Evolutionary conservation across 2,113 vertebrate species (phyloP).

Genomic region (Motacilla alba): DNA sequence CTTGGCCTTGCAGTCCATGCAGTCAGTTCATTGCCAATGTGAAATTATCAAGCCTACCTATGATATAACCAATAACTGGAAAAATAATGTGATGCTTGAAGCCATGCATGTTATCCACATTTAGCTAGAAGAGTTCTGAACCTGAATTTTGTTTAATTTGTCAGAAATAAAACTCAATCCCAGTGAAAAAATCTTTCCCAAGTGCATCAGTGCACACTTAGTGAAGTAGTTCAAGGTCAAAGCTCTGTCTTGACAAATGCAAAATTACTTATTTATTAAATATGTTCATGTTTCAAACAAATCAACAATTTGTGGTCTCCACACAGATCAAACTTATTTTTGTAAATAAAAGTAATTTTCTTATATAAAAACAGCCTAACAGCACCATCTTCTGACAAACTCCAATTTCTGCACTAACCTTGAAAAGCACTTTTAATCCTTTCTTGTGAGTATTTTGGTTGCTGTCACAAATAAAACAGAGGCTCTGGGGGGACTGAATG

Average conservation of each 20-base stretch:
- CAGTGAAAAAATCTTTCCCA: neutral
- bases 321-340: neutral
- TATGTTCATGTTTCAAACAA: neutral
- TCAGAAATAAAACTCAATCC: neutral
- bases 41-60: neutral
- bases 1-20: neutral
- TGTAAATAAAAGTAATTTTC: neutral
- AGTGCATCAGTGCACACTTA: neutral
- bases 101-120: neutral
- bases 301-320: neutral
- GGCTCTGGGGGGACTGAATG: neutral
- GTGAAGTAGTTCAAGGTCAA: neutral
- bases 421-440: conserved; percentile 22
- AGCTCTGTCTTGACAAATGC: neutral
- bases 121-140: neutral
- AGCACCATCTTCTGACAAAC: conserved; percentile 70
- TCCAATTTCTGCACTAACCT: conserved; percentile 31
- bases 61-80: neutral
- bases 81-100: neutral
- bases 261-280: conserved; percentile 27
- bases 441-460: neutral
- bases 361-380: conserved; percentile 42
- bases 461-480: neutral
- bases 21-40: neutral
- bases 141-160: neutral